Percentiles rank a stretch among this genome's conserved stretches.
Evolutionary conservation across 2,113 vertebrate genomes (phyloP).

Genomic region (Gallinago media): DNA sequence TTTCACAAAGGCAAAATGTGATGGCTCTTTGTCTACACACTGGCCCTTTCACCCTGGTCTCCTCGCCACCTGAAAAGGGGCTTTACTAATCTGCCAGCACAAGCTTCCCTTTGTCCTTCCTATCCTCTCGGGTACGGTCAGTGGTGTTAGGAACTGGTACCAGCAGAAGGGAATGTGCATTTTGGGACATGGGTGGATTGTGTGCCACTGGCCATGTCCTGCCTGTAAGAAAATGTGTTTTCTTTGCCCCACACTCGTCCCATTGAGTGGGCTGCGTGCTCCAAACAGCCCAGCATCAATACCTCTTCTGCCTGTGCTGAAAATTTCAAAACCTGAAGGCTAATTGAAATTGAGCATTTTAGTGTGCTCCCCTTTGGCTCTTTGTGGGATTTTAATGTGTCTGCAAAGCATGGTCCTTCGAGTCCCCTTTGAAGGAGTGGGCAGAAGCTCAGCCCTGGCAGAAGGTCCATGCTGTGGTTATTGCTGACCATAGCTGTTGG

Average conservation of each 20-base stretch:
- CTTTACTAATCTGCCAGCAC: not conserved
- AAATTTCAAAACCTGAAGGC: not conserved
- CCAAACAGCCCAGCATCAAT: not conserved
- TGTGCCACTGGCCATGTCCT: not conserved
- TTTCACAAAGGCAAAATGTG: not conserved
- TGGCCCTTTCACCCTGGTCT: not conserved
- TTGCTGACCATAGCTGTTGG: not conserved
- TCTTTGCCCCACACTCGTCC: not conserved
- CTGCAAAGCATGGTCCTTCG: not conserved
- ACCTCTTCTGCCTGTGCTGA: not conserved
- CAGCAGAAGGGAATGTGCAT: not conserved
- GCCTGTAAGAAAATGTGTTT: not conserved
- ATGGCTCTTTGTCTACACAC: not conserved
- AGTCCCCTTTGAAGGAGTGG: not conserved
- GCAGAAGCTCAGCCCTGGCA: not conserved
- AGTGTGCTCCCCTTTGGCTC: not conserved
- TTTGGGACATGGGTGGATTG: not conserved
- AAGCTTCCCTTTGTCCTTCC: slow-evolving; percentile 22
- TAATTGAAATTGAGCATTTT: not conserved
- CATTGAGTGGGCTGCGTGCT: not conserved
- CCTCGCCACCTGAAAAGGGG: not conserved
- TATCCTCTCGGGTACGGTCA: not conserved
- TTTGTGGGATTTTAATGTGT: not conserved
- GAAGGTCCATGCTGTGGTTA: not conserved
- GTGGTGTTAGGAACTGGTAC: not conserved